Conservation (phyloP, 2,113 vertebrate species). For the Pagrus major region DNA sequence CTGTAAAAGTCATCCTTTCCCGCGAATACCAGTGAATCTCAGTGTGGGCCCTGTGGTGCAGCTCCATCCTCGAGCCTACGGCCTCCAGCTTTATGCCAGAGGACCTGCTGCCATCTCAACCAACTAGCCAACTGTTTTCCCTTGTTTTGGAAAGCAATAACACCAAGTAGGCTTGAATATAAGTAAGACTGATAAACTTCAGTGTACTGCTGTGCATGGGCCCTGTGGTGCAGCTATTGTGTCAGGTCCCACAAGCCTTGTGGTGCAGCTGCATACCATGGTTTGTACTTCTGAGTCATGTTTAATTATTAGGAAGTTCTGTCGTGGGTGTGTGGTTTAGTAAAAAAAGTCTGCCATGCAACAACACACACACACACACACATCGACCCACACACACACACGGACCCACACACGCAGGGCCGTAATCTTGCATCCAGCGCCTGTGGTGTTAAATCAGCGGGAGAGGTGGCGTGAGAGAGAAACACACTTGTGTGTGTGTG, state of each 20-base stretch:
- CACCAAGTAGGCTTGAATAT: neutral
- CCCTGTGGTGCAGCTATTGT: constrained; percentile 41
- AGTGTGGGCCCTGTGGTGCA: constrained; percentile 48
- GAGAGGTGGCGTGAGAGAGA: constrained; percentile 54
- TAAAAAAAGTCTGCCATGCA: constrained; percentile 49
- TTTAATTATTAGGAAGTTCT: constrained; percentile 77
- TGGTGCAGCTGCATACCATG: constrained; percentile 52
- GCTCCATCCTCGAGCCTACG: constrained; percentile 43
- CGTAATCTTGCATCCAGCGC: constrained; percentile 18
- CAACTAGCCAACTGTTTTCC: constrained; percentile 4
- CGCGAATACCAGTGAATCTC: constrained; percentile 54
- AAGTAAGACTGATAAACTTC: constrained; percentile 20
- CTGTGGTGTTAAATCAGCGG: constrained; percentile 57
- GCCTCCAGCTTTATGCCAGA: constrained; percentile 9
- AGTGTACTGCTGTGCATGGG: constrained; percentile 16
- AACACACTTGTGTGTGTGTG: constrained; percentile 23
- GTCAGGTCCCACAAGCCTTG: constrained; percentile 37
- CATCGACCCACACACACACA: constrained; percentile 24
- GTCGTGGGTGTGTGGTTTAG: constrained; percentile 57
- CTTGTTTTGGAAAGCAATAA: constrained; percentile 20
- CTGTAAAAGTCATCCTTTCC: constrained; percentile 59
- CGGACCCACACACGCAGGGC: constrained; percentile 5
- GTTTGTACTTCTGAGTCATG: constrained; percentile 65
- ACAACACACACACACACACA: constrained; percentile 10
- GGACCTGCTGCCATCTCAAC: constrained; percentile 16